Conservation (phyloP, 2,113 vertebrate species). For the Ictalurus furcatus region DNA sequence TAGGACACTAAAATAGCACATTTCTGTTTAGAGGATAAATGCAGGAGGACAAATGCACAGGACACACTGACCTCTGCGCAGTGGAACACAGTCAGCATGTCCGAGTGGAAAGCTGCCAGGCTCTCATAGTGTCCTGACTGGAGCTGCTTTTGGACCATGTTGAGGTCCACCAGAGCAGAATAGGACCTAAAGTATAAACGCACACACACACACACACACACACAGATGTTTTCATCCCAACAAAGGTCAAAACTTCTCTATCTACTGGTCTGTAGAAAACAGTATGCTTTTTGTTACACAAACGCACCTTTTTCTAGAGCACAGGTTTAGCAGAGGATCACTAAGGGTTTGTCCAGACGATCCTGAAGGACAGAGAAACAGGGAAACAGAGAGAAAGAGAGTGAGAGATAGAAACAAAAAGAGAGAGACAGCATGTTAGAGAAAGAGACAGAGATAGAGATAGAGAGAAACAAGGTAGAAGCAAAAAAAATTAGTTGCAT, state of each 20-base stretch:
- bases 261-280: slow-evolving; percentile 11
- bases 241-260: slow-evolving; percentile 10
- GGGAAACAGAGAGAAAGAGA: not conserved
- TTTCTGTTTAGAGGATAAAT: slow-evolving; percentile 11
- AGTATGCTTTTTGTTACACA: not conserved
- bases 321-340: slow-evolving; percentile 55
- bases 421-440: not conserved
- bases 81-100: slow-evolving; percentile 98
- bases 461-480: not conserved
- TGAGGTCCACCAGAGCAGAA: slow-evolving; percentile 77
- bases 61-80: slow-evolving; percentile 88
- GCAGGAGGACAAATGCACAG: slow-evolving; percentile 1
- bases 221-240: slow-evolving; percentile 3
- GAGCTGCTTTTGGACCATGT: slow-evolving; percentile 92
- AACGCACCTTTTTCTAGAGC: slow-evolving; percentile 52
- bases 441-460: not conserved
- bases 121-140: slow-evolving; percentile 92
- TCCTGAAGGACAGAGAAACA: slow-evolving; percentile 25
- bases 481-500: not conserved
- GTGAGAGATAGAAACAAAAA: not conserved
- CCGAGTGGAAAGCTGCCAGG: slow-evolving; percentile 91
- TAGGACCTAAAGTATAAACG: slow-evolving; percentile 37
- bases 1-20: slow-evolving; percentile 5
- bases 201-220: not conserved
- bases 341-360: slow-evolving; percentile 53